Percentiles rank a stretch among this genome's conserved stretches.
These are phyloP conservation scores for Sesamia nonagrioides DNA, from an alignment of 1,140 invertebrate species.

Conservation along the genomic window DNA sequence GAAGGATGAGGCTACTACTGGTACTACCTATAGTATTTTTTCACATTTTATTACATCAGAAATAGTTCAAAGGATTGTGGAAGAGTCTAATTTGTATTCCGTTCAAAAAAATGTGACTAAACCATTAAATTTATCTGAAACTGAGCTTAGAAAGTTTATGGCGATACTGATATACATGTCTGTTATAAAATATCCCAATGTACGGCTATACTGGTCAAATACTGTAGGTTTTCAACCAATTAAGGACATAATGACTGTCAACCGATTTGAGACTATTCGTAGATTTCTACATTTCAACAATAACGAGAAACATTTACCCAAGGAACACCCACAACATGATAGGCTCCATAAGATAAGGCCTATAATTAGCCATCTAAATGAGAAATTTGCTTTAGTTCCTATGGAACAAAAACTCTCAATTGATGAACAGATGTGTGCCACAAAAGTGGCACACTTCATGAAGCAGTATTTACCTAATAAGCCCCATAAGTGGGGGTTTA, in stretches of 20 bases:
- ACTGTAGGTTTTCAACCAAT: too few relatives aligned
- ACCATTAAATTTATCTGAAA: too few relatives aligned
- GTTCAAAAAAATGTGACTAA: too few relatives aligned
- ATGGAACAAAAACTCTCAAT: constrained; percentile 53
- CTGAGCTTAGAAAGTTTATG: too few relatives aligned
- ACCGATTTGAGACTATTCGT: constrained; percentile 61
- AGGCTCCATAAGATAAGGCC: not conserved
- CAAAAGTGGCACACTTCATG: constrained; percentile 55
- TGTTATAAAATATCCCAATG: too few relatives aligned
- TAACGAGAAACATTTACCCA: constrained; percentile 58
- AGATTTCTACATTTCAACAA: constrained; percentile 65
- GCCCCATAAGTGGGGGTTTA: constrained; percentile 75
- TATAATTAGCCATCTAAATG: not conserved
- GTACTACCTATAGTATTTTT: too few relatives aligned
- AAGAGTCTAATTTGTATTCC: too few relatives aligned
- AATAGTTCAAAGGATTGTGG: too few relatives aligned
- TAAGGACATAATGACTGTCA: constrained; percentile 62
- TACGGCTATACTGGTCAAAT: too few relatives aligned
- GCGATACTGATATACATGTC: too few relatives aligned
- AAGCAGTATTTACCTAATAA: constrained; percentile 63
- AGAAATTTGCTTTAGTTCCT: not conserved
- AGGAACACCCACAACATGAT: constrained; percentile 9
- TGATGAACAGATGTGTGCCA: constrained; percentile 60
- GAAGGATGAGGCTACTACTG: too few relatives aligned
- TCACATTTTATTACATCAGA: too few relatives aligned